Conservation (phyloP, 2,888 invertebrate genomes). For the Leucophenga montana region DNA sequence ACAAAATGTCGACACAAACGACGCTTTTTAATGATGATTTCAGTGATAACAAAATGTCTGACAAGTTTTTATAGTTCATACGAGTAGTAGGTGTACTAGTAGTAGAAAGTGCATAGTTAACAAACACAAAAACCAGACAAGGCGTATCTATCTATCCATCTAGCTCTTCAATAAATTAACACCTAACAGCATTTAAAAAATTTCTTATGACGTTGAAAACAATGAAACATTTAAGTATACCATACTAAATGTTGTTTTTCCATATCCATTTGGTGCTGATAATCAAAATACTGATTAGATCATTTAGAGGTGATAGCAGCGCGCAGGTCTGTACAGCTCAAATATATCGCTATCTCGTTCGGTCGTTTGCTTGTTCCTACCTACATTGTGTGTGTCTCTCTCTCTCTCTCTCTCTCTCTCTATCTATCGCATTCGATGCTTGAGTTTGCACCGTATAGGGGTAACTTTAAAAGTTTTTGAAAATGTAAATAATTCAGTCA, state of each 20-base stretch:
- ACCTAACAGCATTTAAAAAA: not conserved
- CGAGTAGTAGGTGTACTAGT: too few species aligned
- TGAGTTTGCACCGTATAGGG: too few species aligned
- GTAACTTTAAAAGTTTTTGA: too few species aligned
- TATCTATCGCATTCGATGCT: too few species aligned
- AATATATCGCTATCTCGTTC: too few species aligned
- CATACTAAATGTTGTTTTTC: too few species aligned
- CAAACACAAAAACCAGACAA: not conserved
- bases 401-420: too few species aligned
- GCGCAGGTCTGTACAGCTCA: too few species aligned
- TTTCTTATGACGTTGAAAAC: not conserved
- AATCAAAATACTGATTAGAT: conserved; percentile 23
- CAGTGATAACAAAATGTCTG: conserved; percentile 15
- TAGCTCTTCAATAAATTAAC: not conserved
- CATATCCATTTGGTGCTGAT: not conserved
- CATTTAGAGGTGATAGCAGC: conserved; percentile 3
- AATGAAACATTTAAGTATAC: too few species aligned
- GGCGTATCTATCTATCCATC: not conserved
- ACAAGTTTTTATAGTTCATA: not conserved
- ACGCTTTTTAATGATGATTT: not conserved
- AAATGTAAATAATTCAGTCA: too few species aligned
- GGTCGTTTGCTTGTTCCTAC: too few species aligned
- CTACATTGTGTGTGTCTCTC: too few species aligned
- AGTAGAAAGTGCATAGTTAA: not conserved
- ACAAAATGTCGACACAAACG: conserved; percentile 13